Conservation (phyloP, 2,888 invertebrate genomes). For the Ellobium chinense region DNA sequence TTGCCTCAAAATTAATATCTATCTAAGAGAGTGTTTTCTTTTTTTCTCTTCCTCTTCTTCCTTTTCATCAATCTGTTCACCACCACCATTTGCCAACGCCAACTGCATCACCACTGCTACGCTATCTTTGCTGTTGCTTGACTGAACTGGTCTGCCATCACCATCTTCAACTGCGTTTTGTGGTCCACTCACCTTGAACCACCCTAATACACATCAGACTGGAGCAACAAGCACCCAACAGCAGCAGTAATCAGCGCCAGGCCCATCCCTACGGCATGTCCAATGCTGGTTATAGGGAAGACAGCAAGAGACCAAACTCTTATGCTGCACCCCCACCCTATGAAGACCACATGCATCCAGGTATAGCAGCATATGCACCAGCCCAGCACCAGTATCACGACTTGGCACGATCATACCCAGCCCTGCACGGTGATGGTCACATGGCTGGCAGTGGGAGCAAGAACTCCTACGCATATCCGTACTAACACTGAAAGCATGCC, state of each 20-base stretch:
- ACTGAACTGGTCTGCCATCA: background rate
- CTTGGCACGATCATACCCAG: constrained; percentile 14
- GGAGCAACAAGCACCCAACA: background rate
- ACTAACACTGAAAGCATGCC: constrained; percentile 32
- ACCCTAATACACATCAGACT: too few relatives aligned
- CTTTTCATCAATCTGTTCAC: too few relatives aligned
- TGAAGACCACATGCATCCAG: constrained; percentile 6
- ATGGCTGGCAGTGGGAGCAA: background rate
- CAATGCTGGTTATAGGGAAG: constrained; percentile 39
- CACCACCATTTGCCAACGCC: background rate
- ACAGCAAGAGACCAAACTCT: constrained; percentile 4
- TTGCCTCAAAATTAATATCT: background rate
- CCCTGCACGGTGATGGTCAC: constrained; percentile 8
- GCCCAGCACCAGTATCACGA: constrained; percentile 30
- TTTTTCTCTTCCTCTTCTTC: background rate
- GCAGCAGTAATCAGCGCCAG: background rate
- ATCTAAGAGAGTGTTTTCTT: background rate
- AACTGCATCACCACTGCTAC: constrained; percentile 1
- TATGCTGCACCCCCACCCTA: constrained; percentile 30
- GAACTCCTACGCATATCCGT: constrained; percentile 30
- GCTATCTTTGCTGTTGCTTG: background rate
- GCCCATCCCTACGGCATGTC: constrained; percentile 3
- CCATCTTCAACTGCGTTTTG: too few relatives aligned
- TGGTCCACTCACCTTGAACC: too few relatives aligned
- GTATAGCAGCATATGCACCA: constrained; percentile 24